phyloP scores from a whole-genome alignment of 2,797 vertebrate genomes.

The Coracias cyanogaster region DNA sequence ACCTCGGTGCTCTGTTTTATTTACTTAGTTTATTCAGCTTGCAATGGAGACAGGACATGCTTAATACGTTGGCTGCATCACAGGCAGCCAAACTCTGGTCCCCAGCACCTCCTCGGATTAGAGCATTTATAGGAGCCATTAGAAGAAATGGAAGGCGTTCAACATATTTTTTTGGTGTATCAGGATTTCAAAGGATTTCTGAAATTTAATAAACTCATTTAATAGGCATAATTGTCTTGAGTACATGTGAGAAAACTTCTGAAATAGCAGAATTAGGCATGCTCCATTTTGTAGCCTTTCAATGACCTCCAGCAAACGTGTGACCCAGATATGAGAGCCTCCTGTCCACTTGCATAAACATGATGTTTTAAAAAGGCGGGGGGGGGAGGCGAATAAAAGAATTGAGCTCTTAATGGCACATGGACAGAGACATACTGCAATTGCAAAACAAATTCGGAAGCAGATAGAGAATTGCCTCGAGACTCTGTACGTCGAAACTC shows the following conservation, averaged over 20 bases:
- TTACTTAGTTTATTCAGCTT: not conserved
- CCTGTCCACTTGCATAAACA: constrained; percentile 81
- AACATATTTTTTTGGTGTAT: constrained; percentile 62
- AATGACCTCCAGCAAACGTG: constrained; percentile 84
- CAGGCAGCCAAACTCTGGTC: not conserved
- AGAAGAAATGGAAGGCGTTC: constrained; percentile 50
- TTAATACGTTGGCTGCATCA: not conserved
- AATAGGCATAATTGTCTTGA: constrained; percentile 80
- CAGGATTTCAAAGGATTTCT: constrained; percentile 77
- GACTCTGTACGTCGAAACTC: constrained; percentile 38
- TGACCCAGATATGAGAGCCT: constrained; percentile 83
- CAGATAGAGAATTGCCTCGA: constrained; percentile 61
- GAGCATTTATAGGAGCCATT: not conserved
- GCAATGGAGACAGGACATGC: not conserved
- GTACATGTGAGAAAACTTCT: constrained; percentile 80
- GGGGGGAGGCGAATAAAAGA: constrained; percentile 46
- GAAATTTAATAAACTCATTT: constrained; percentile 79
- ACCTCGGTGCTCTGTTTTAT: not conserved
- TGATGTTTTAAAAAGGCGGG: constrained; percentile 74
- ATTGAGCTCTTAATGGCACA: constrained; percentile 59
- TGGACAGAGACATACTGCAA: constrained; percentile 49
- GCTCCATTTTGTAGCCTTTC: constrained; percentile 87
- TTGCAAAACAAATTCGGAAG: constrained; percentile 67
- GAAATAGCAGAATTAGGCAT: constrained; percentile 84
- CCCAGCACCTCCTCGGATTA: not conserved